These are phyloP conservation scores for Ladona fulva DNA, from an alignment of 1,140 invertebrate genomes.

Conservation along the genomic window DNA sequence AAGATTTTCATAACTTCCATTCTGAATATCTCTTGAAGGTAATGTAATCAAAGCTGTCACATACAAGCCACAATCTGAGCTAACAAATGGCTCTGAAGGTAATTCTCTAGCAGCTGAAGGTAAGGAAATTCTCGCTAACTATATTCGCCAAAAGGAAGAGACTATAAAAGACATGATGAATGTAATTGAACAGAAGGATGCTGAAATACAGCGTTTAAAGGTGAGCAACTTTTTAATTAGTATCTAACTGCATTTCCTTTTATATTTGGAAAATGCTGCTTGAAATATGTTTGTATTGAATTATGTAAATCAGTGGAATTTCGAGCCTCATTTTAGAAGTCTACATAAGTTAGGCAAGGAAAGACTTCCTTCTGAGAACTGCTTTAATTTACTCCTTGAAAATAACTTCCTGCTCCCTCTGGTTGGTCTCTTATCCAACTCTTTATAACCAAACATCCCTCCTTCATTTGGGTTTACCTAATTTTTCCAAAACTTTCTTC, in stretches of 20 bases:
- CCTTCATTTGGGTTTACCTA: too few species aligned
- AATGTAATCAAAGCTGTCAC: neutral
- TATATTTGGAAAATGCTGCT: neutral
- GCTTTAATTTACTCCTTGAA: too few species aligned
- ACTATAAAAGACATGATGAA: neutral
- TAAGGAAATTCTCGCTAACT: neutral
- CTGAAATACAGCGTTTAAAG: neutral
- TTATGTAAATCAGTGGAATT: neutral
- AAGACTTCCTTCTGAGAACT: too few species aligned
- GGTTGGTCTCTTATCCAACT: too few species aligned
- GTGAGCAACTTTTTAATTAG: neutral
- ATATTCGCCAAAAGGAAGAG: neutral
- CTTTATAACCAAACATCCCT: too few species aligned
- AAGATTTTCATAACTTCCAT: too few species aligned
- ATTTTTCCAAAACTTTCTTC: too few species aligned
- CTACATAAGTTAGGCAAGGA: neutral
- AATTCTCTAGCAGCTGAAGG: neutral
- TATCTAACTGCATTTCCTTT: neutral
- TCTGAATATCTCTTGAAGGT: neutral
- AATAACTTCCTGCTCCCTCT: too few species aligned
- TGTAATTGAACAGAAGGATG: neutral
- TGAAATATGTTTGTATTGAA: neutral
- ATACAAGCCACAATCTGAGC: neutral
- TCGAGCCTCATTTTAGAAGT: neutral
- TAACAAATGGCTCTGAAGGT: neutral